phyloP scores from a whole-genome alignment of 53 echinoderm and acorn worm species.

The Actinopyga echinites region DNA sequence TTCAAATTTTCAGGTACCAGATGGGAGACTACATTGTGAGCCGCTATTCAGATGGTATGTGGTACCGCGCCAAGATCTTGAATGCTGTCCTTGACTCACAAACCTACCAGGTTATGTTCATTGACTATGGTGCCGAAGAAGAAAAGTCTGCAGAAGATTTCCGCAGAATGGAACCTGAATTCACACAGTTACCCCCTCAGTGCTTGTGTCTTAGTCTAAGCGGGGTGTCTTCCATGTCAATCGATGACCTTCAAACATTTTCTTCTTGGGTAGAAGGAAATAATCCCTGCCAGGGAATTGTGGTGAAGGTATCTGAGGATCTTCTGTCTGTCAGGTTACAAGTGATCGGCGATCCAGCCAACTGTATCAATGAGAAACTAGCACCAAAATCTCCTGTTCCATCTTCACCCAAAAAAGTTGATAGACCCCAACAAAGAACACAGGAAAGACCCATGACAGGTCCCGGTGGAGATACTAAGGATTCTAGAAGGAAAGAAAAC shows the following conservation, averaged over 20 bases:
- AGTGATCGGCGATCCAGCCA: not conserved
- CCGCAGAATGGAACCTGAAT: not conserved
- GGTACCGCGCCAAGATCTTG: conserved; percentile 18
- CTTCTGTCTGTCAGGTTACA: not conserved
- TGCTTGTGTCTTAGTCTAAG: not conserved
- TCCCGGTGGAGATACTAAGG: not conserved
- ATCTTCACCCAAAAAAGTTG: not conserved
- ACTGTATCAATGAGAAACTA: conserved; percentile 5
- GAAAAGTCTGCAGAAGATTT: not conserved
- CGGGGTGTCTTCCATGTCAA: not conserved
- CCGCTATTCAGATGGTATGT: not conserved
- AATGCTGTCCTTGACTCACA: not conserved
- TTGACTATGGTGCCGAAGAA: conserved; percentile 20
- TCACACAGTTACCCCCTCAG: not conserved
- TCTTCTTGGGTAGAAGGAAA: not conserved
- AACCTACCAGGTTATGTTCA: not conserved
- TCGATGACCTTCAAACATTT: not conserved
- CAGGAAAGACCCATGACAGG: not conserved
- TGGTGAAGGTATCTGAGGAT: not conserved
- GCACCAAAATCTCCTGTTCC: not conserved
- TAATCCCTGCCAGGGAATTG: not conserved
- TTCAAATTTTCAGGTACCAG: not conserved
- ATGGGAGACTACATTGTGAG: not conserved
- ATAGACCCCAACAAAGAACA: not conserved
- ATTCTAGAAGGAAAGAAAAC: not conserved